Evolutionary conservation across 2,113 vertebrate genomes (phyloP).

Genomic region (Sisor rabdophorus): DNA sequence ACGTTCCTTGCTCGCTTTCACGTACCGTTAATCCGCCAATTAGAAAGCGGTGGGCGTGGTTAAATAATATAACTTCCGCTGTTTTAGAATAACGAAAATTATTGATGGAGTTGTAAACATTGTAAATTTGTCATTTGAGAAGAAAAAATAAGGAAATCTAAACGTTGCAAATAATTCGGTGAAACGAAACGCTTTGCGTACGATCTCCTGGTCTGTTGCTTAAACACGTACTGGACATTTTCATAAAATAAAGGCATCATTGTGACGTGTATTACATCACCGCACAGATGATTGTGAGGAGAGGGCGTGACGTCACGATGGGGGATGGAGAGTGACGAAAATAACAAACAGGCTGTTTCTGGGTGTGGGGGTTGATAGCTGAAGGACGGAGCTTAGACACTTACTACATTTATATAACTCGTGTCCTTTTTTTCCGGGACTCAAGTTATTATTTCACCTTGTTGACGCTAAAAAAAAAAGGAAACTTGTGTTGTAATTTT

Average conservation of each 20-base stretch:
- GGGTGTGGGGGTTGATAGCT: conserved; percentile 39
- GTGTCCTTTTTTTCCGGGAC: neutral
- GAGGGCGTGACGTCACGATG: conserved; percentile 16
- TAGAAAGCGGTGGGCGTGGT: neutral
- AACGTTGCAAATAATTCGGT: no score
- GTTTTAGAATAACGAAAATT: neutral
- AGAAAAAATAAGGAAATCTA: no score
- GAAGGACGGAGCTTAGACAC: conserved; percentile 9
- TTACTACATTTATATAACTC: neutral
- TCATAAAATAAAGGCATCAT: neutral
- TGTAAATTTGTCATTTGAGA: no score
- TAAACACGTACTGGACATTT: no score
- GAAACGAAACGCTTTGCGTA: no score
- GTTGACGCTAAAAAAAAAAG: neutral
- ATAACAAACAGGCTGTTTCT: conserved; percentile 51
- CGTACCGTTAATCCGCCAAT: neutral
- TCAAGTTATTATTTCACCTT: neutral
- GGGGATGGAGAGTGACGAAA: conserved; percentile 43
- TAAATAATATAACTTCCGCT: neutral
- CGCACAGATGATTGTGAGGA: conserved; percentile 35
- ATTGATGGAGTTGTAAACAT: no score
- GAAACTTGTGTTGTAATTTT: neutral
- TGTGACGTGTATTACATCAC: conserved; percentile 38
- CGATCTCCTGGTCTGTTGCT: no score
- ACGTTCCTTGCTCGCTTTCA: neutral